Evolutionary conservation across 2,888 invertebrate genomes (phyloP).

Genomic region (Limenitis camilla): DNA sequence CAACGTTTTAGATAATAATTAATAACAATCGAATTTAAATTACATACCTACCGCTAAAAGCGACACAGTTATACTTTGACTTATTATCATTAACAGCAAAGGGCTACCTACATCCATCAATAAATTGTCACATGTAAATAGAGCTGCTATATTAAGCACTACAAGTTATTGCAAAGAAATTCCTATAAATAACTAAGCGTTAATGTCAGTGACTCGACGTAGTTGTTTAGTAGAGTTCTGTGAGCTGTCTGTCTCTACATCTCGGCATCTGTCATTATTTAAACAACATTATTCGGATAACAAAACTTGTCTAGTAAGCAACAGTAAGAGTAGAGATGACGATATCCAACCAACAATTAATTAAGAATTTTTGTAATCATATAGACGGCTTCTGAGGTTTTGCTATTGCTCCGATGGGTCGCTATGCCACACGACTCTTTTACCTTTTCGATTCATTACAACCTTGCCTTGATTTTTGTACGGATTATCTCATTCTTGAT

Average conservation of each 20-base stretch:
- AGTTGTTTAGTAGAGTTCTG: slow-evolving; percentile 30
- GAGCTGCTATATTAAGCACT: slow-evolving; percentile 43
- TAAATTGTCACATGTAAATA: slow-evolving; percentile 61
- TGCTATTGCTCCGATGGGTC: too few relatives aligned
- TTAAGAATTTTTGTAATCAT: too few relatives aligned
- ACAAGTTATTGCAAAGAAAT: slow-evolving; percentile 45
- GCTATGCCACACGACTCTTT: too few relatives aligned
- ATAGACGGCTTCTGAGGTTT: too few relatives aligned
- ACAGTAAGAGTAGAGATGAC: too few relatives aligned
- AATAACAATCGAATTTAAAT: too few relatives aligned
- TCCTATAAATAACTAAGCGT: slow-evolving; percentile 37
- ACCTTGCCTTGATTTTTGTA: too few relatives aligned
- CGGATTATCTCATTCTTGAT: too few relatives aligned
- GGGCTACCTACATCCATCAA: slow-evolving; percentile 47
- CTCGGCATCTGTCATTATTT: slow-evolving; percentile 25
- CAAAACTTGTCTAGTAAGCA: not conserved
- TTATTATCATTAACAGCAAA: slow-evolving; percentile 54
- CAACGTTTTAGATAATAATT: too few relatives aligned
- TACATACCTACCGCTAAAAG: slow-evolving; percentile 22
- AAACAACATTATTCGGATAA: slow-evolving; percentile 6
- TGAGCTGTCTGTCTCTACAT: slow-evolving; percentile 32
- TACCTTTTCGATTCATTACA: too few relatives aligned
- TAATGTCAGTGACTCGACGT: slow-evolving; percentile 48
- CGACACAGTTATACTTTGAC: slow-evolving; percentile 53
- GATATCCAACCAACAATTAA: too few relatives aligned